phyloP scores from a whole-genome alignment of 2,888 invertebrate genomes.

The Blera fallax region DNA sequence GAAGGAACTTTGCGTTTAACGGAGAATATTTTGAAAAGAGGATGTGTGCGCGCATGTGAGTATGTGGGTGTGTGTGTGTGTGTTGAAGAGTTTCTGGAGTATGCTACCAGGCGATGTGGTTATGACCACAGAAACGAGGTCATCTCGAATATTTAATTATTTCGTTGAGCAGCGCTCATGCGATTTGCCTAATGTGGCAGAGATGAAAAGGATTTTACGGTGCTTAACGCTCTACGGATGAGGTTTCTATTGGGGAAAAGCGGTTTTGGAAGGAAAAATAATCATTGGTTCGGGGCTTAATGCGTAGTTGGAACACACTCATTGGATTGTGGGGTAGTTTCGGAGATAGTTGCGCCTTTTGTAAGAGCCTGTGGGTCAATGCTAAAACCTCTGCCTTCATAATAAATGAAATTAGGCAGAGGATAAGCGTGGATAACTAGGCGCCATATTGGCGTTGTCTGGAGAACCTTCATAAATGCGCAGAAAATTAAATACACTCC shows the following conservation, averaged over 20 bases:
- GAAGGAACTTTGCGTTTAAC: conserved; percentile 36
- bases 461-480: no score
- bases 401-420: no score
- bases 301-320: not conserved
- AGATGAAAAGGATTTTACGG: conserved; percentile 35
- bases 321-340: not conserved
- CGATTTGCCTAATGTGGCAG: conserved; percentile 26
- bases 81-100: conserved; percentile 17
- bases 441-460: no score
- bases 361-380: no score
- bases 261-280: not conserved
- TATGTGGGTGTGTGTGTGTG: not conserved
- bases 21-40: not conserved
- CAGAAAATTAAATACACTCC: no score
- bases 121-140: conserved; percentile 54
- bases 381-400: no score
- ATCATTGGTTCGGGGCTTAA: not conserved
- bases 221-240: not conserved
- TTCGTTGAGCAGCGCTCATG: conserved; percentile 23
- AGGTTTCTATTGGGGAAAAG: conserved; percentile 1
- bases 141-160: conserved; percentile 63
- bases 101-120: conserved; percentile 30
- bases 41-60: not conserved
- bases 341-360: no score
- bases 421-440: no score